Percentiles rank a stretch among this genome's conserved stretches.
Evolutionary conservation across 2,797 vertebrate species (phyloP).

Genomic region (Otolemur crassicaudatus): DNA sequence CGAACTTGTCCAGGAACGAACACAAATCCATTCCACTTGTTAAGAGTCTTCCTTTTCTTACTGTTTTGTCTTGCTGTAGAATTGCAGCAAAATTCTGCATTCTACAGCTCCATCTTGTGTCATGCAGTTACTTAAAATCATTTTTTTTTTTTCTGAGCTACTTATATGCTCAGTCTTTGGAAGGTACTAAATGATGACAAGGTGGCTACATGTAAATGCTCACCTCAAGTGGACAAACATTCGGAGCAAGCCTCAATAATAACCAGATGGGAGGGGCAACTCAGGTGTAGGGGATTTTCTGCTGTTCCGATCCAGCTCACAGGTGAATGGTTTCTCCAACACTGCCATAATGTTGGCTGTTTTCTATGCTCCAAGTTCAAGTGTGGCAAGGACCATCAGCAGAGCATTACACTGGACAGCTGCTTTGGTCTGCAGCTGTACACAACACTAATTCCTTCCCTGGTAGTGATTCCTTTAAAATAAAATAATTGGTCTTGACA

Average conservation of each 20-base stretch:
- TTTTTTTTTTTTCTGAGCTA: background rate
- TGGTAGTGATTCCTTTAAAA: conserved; percentile 21
- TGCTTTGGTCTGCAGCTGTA: conserved; percentile 46
- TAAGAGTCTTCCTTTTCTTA: background rate
- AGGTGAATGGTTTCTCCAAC: conserved; percentile 5
- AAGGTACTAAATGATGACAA: conserved; percentile 62
- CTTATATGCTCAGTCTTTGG: conserved; percentile 51
- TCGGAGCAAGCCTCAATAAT: conserved; percentile 71
- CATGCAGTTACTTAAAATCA: conserved; percentile 52
- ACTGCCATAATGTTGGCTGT: conserved; percentile 4
- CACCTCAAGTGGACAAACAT: background rate
- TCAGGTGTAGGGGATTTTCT: fast-evolving
- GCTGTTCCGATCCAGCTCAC: conserved; percentile 38
- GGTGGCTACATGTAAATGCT: conserved; percentile 53
- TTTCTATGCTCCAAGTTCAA: conserved; percentile 37
- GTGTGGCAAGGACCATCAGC: conserved; percentile 42
- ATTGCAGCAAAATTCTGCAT: conserved; percentile 59
- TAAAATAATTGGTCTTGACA: conserved; percentile 22
- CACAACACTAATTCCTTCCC: background rate
- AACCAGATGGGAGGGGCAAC: conserved; percentile 55
- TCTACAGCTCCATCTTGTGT: conserved; percentile 83
- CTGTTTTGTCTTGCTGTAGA: background rate
- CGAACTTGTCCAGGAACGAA: background rate
- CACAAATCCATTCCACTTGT: background rate
- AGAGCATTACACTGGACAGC: conserved; percentile 19